These are phyloP conservation scores for Conops quadrifasciatus DNA, from an alignment of 2,888 invertebrate species.

Conservation along the genomic window DNA sequence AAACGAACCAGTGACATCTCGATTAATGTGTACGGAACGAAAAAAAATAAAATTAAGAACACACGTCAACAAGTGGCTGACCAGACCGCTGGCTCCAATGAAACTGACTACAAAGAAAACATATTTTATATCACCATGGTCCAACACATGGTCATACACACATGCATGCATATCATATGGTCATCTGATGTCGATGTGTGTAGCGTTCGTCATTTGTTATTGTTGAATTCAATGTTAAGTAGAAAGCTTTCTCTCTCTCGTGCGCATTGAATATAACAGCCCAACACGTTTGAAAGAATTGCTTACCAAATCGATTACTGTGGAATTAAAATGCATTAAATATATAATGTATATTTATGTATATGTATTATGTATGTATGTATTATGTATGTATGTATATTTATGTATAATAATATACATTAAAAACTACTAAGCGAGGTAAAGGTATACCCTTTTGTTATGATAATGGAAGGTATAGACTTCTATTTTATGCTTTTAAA, in stretches of 20 bases:
- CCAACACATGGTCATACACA: neutral
- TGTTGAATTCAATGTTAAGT: neutral
- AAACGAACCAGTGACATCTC: conserved; percentile 59
- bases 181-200: neutral
- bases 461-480: neutral
- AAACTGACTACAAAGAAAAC: conserved; percentile 50
- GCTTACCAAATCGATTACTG: neutral
- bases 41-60: neutral
- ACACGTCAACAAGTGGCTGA: conserved; percentile 36
- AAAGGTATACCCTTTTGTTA: too few species aligned
- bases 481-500: neutral
- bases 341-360: too few species aligned
- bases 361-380: too few species aligned
- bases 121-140: too few species aligned
- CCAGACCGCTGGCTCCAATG: conserved; percentile 52
- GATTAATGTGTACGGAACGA: conserved; percentile 28
- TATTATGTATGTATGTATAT: too few species aligned
- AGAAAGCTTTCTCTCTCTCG: neutral
- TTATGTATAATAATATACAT: too few species aligned
- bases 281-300: neutral
- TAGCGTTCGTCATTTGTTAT: neutral
- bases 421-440: too few species aligned
- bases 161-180: neutral
- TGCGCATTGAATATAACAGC: neutral
- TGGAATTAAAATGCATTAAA: neutral